Conservation (phyloP, 2,888 invertebrate species). For the Melieria picta region DNA sequence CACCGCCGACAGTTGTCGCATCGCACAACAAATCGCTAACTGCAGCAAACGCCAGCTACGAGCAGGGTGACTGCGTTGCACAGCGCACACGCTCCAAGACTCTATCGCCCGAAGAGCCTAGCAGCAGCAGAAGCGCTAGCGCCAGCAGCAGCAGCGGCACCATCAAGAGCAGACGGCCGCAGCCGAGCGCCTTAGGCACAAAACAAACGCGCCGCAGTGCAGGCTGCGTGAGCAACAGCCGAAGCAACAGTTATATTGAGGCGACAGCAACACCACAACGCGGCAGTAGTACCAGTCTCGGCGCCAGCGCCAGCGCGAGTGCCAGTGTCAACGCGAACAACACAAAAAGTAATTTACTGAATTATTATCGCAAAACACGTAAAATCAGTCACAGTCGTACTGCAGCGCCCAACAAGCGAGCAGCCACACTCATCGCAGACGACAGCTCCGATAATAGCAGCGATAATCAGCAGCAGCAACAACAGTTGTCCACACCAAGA, state of each 20-base stretch:
- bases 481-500: constrained; percentile 21
- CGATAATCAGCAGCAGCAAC: constrained; percentile 38
- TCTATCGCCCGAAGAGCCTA: constrained; percentile 50
- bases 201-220: constrained; percentile 16
- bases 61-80: constrained; percentile 60
- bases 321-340: constrained; percentile 35
- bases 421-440: constrained; percentile 32
- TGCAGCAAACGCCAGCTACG: constrained; percentile 8
- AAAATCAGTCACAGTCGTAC: constrained; percentile 54
- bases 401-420: constrained; percentile 32
- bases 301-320: constrained; percentile 31
- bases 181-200: constrained; percentile 20
- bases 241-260: constrained; percentile 22
- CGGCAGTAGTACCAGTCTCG: constrained; percentile 25
- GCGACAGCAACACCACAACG: constrained; percentile 38
- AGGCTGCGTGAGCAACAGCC: constrained; percentile 33
- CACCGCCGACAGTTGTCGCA: constrained; percentile 9
- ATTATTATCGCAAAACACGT: constrained; percentile 64
- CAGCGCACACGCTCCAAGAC: constrained; percentile 64
- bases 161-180: constrained; percentile 36
- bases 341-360: constrained; percentile 58
- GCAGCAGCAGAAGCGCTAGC: constrained; percentile 49
- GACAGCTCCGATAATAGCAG: constrained; percentile 46
- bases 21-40: constrained; percentile 18
- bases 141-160: constrained; percentile 40